Percentiles rank a stretch among this genome's conserved stretches.
Conservation (phyloP, 2,888 invertebrate genomes). For the Tipula helvola region DNA sequence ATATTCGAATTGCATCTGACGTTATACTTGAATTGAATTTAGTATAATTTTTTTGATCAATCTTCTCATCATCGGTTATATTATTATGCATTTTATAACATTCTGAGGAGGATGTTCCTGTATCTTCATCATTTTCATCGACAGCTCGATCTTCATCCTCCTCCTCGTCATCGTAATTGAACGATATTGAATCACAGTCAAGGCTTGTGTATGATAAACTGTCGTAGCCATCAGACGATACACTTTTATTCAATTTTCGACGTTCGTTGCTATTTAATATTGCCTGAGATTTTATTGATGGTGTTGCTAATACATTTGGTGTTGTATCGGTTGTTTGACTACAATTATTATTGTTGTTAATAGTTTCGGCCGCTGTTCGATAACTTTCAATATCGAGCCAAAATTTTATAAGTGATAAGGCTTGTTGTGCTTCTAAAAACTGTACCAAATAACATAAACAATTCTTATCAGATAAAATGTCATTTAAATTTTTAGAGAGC, state of each 20-base stretch:
- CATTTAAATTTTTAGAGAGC: constrained; percentile 50
- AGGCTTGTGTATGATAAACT: constrained; percentile 15
- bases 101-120: not conserved
- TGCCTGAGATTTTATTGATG: not conserved
- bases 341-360: not conserved
- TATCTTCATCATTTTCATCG: not conserved
- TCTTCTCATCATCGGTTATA: constrained; percentile 34
- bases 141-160: not conserved
- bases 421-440: constrained; percentile 66
- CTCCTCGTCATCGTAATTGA: not conserved
- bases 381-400: constrained; percentile 66
- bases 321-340: not conserved
- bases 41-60: constrained; percentile 28
- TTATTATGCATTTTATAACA: not conserved
- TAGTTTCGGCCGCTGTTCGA: constrained; percentile 33
- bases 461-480: constrained; percentile 65
- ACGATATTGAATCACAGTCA: constrained; percentile 15
- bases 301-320: constrained; percentile 7
- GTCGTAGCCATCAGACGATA: constrained; percentile 13
- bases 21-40: constrained; percentile 17
- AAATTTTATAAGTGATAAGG: constrained; percentile 53
- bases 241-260: constrained; percentile 5
- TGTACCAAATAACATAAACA: constrained; percentile 75
- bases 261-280: not conserved
- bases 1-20: constrained; percentile 33